These are phyloP conservation scores for Diplodus sargus DNA, from an alignment of 2,797 vertebrate genomes.

Conservation along the genomic window DNA sequence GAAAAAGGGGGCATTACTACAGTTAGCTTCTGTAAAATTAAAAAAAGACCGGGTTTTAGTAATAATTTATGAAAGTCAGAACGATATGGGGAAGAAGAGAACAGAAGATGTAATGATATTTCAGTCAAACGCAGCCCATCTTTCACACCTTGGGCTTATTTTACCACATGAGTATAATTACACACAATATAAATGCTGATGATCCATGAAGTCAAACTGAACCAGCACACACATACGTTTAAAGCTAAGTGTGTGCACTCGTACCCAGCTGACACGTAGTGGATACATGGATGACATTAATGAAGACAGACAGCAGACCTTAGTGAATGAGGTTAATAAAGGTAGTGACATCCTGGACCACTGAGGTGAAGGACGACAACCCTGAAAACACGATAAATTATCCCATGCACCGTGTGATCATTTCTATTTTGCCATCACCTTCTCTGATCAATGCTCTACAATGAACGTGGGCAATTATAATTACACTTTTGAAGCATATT, in stretches of 20 bases:
- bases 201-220: slow-evolving; percentile 8
- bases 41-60: slow-evolving; percentile 45
- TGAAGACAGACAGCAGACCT: slow-evolving; percentile 34
- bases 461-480: neutral
- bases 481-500: neutral
- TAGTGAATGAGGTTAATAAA: slow-evolving; percentile 47
- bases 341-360: slow-evolving; percentile 21
- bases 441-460: neutral
- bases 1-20: slow-evolving; percentile 9
- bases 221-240: neutral
- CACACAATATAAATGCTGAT: slow-evolving; percentile 29
- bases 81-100: slow-evolving; percentile 30
- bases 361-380: slow-evolving; percentile 14
- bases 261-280: slow-evolving; percentile 11
- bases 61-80: slow-evolving; percentile 47
- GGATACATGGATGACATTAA: slow-evolving; percentile 40
- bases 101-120: slow-evolving; percentile 25
- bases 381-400: slow-evolving; percentile 25
- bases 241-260: slow-evolving; percentile 8
- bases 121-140: slow-evolving; percentile 12
- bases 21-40: slow-evolving; percentile 34
- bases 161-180: slow-evolving; percentile 21
- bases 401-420: neutral
- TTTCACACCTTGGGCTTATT: slow-evolving; percentile 18
- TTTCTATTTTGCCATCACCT: neutral